phyloP scores from a whole-genome alignment of 1,140 invertebrate species.

The Prorops nasuta region DNA sequence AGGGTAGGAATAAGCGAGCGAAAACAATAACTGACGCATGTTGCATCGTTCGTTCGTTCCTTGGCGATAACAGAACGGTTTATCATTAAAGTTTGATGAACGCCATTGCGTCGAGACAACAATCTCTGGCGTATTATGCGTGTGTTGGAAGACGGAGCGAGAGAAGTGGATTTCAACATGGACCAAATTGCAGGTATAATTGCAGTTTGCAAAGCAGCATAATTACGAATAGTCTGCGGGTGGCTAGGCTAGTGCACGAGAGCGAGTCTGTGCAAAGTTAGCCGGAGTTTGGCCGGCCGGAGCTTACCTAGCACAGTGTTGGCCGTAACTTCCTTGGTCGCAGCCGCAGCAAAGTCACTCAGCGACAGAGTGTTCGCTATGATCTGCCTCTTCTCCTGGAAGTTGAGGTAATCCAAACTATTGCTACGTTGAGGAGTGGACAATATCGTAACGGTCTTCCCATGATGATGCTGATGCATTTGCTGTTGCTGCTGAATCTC shows the following conservation, averaged over 20 bases:
- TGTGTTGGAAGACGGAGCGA: background rate
- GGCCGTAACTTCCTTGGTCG: slow-evolving; percentile 57
- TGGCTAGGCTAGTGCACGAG: background rate
- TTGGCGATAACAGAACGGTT: too few species aligned
- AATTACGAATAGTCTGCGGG: too few species aligned
- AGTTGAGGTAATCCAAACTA: slow-evolving; percentile 85
- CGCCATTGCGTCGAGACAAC: too few species aligned
- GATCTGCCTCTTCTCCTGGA: slow-evolving; percentile 84
- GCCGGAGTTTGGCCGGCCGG: background rate
- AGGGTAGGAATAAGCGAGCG: too few species aligned
- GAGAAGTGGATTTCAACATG: background rate
- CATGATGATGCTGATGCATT: slow-evolving; percentile 49
- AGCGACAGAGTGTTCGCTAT: slow-evolving; percentile 84
- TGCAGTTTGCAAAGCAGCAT: background rate
- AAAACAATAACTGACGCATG: too few species aligned
- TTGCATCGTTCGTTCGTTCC: too few species aligned
- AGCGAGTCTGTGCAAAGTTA: background rate
- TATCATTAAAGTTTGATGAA: too few species aligned
- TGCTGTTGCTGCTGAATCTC: slow-evolving; percentile 43
- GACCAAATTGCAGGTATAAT: background rate
- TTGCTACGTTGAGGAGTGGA: slow-evolving; percentile 72
- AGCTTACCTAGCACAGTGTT: slow-evolving; percentile 58
- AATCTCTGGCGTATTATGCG: background rate
- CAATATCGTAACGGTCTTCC: slow-evolving; percentile 63
- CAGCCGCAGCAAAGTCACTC: slow-evolving; percentile 75